These are phyloP conservation scores for Python bivittatus DNA, from an alignment of 2,113 vertebrate genomes.

Conservation along the genomic window DNA sequence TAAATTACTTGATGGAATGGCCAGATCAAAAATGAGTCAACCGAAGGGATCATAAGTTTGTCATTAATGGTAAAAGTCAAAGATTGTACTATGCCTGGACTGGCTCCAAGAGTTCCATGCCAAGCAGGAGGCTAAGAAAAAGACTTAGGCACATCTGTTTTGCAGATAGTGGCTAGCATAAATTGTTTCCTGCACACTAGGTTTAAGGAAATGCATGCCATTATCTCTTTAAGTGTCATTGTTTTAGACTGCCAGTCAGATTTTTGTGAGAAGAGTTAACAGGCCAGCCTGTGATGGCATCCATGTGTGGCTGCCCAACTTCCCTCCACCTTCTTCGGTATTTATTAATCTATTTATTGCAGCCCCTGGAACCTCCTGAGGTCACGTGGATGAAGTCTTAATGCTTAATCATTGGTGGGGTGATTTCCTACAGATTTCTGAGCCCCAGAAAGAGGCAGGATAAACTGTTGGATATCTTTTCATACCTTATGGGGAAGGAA, in stretches of 20 bases:
- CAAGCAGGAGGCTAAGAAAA: slow-evolving; percentile 9
- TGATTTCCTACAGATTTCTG: not conserved
- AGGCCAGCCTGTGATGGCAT: not conserved
- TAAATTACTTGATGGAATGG: not conserved
- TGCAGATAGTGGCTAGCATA: slow-evolving; percentile 23
- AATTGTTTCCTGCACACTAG: slow-evolving; percentile 30
- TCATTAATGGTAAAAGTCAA: slow-evolving; percentile 22
- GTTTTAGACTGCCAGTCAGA: not conserved
- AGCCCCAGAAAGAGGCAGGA: not conserved
- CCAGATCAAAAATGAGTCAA: no score
- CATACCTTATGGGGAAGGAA: not conserved
- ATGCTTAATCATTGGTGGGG: not conserved
- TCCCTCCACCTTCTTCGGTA: not conserved
- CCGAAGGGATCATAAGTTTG: slow-evolving; percentile 17
- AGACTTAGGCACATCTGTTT: slow-evolving; percentile 50
- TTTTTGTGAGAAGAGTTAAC: not conserved
- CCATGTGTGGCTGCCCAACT: not conserved
- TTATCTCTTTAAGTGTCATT: slow-evolving; percentile 22
- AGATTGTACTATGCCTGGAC: slow-evolving; percentile 18
- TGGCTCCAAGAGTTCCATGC: slow-evolving; percentile 42
- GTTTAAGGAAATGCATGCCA: slow-evolving; percentile 34
- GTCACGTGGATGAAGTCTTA: not conserved
- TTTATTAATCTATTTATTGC: not conserved
- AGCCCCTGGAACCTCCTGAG: not conserved
- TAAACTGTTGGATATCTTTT: not conserved